Conservation (phyloP, 1,140 invertebrate species). For the Babylonia areolata region DNA sequence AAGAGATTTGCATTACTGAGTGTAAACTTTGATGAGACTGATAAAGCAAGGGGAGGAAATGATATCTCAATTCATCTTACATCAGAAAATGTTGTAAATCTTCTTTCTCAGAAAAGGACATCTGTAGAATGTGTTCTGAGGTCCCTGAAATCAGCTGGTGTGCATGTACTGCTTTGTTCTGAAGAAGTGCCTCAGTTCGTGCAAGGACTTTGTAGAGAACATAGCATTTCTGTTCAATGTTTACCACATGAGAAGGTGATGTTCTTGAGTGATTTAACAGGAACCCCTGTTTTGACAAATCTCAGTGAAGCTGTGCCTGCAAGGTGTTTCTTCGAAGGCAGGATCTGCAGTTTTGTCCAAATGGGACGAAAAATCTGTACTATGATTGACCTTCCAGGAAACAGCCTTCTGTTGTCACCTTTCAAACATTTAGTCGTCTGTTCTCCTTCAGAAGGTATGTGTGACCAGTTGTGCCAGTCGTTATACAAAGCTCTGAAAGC, state of each 20-base stretch:
- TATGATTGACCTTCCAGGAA: slow-evolving; percentile 22
- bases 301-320: background rate
- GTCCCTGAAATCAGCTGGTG: background rate
- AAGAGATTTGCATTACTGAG: slow-evolving; percentile 9
- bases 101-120: slow-evolving; percentile 8
- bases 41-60: background rate
- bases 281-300: background rate
- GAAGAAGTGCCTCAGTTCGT: slow-evolving; percentile 33
- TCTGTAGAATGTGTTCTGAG: slow-evolving; percentile 14
- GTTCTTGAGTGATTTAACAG: slow-evolving; percentile 20
- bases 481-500: slow-evolving; percentile 38
- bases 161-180: slow-evolving; percentile 34
- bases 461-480: slow-evolving; percentile 40
- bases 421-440: slow-evolving; percentile 40
- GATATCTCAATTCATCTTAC: background rate
- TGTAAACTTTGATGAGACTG: background rate
- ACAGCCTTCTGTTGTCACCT: background rate
- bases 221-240: slow-evolving; percentile 33
- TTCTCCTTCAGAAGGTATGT: slow-evolving; percentile 47
- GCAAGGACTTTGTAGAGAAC: slow-evolving; percentile 20
- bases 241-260: slow-evolving; percentile 32
- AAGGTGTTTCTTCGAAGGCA: slow-evolving; percentile 17
- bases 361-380: slow-evolving; percentile 26
- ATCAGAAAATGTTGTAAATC: background rate
- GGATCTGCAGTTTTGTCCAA: slow-evolving; percentile 4